Evolutionary conservation across 1,140 invertebrate species (phyloP), one percentile per base, ranked within the genome.

Genomic region (Phthorimaea operculella): DNA sequence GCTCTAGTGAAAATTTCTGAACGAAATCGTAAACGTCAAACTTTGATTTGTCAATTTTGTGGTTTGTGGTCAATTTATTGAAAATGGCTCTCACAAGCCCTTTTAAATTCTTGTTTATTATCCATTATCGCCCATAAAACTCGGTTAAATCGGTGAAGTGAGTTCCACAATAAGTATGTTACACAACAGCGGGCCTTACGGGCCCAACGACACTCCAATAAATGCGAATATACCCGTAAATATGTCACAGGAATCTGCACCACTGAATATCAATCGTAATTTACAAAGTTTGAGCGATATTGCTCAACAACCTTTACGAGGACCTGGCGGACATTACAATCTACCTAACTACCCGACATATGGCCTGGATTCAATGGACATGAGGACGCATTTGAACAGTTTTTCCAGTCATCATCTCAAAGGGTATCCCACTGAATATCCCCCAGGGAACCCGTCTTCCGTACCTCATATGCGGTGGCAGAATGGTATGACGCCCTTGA

Each of bases 161-260:
- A 58, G 62, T 72, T 55, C 50, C 54, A 57, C 59, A 54, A 49
- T 54, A 62, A 78, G 61, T 54, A 83, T 83, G 80, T 76, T 83
- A 67, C 77, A 83, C 62, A 83, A 83, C 52, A 81, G 64, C 36
- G 76, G 77, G 52, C 68, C 68, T 51, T 83, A 72, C 60, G 79
- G 74, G 53, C 63, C 70, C 16, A 78, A 70, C 44, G 80, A 82
- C 17, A 57, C 67, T n/a, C 70, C 76, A 16, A 52, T 75, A 44
- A 82, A 78, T 53, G 64, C 72, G 58, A 68, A 67, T 51, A 62
- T 64, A 16, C 66, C 76, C 52, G 50, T 78, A 52, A 80, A 75
- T 53, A 72, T 78, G 67, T 64, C 68, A 14, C 66, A 67, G 51
- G 66, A 72, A 51, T 57, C 57, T 61, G 66, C 63, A 17, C 64